Conservation (phyloP, 2,797 vertebrate genomes). For the Euthynnus affinis region DNA sequence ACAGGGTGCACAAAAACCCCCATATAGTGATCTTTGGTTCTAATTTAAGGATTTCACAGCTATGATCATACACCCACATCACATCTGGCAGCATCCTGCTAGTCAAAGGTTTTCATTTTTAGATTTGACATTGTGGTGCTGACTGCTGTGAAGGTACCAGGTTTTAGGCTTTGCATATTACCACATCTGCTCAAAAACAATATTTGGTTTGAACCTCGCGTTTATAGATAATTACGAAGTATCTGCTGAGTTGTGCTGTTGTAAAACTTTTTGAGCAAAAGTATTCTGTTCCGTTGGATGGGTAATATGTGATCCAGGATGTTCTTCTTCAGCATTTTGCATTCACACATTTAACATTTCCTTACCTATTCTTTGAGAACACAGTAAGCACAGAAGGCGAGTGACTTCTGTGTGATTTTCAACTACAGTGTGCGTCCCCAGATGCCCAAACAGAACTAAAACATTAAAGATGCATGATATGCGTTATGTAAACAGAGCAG, state of each 20-base stretch:
- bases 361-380: conserved; percentile 12
- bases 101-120: neutral
- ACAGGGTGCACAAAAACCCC: neutral
- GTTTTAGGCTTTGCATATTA: neutral
- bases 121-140: conserved; percentile 1
- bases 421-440: neutral
- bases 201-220: neutral
- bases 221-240: conserved; percentile 9
- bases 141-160: conserved; percentile 4
- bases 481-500: conserved; percentile 43
- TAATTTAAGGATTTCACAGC: conserved; percentile 11
- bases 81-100: conserved; percentile 29
- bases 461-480: conserved; percentile 52
- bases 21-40: conserved; percentile 20
- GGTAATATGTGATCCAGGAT: neutral
- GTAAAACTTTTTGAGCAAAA: neutral
- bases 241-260: neutral
- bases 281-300: neutral
- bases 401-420: conserved; percentile 14
- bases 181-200: neutral
- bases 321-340: conserved; percentile 13
- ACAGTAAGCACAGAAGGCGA: neutral
- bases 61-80: conserved; percentile 17
- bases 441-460: conserved; percentile 38
- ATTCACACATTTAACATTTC: neutral